A percentile compares a stretch with the other conserved stretches of the same genome.
phyloP scores from a whole-genome alignment of 2,797 vertebrate species.

The Gymnodraco acuticeps region DNA sequence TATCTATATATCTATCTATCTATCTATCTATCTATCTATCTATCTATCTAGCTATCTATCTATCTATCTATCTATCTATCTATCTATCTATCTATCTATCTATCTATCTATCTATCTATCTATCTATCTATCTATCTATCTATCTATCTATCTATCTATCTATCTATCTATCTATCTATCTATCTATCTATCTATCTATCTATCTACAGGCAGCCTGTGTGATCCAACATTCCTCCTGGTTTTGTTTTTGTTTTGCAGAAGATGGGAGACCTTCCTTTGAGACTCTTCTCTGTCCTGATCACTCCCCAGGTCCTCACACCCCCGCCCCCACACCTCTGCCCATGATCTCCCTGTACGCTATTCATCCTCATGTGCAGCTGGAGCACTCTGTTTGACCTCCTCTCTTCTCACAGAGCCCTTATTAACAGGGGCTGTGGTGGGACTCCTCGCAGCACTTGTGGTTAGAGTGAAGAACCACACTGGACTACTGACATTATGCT shows the following conservation, averaged over 20 bases:
- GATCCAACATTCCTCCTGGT: constrained; percentile 70
- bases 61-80: too few species aligned
- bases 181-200: not conserved
- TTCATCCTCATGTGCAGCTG: constrained; percentile 81
- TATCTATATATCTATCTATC: too few species aligned
- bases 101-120: too few species aligned
- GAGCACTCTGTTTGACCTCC: constrained; percentile 80
- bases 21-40: too few species aligned
- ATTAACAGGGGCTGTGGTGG: constrained; percentile 61
- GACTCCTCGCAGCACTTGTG: constrained; percentile 59
- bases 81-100: too few species aligned
- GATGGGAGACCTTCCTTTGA: constrained; percentile 50
- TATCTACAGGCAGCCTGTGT: constrained; percentile 28
- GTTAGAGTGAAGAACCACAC: constrained; percentile 50
- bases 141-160: too few species aligned
- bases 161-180: too few species aligned
- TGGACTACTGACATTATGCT: constrained; percentile 51
- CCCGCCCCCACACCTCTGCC: constrained; percentile 72
- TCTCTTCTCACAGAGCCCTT: constrained; percentile 64
- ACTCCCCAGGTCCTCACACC: constrained; percentile 56
- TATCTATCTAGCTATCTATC: too few species aligned
- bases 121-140: too few species aligned
- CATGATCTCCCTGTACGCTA: constrained; percentile 68
- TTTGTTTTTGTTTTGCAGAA: constrained; percentile 60
- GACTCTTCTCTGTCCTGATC: constrained; percentile 68